Conservation (phyloP, 2,113 vertebrate species). For the Larimichthys crocea region DNA sequence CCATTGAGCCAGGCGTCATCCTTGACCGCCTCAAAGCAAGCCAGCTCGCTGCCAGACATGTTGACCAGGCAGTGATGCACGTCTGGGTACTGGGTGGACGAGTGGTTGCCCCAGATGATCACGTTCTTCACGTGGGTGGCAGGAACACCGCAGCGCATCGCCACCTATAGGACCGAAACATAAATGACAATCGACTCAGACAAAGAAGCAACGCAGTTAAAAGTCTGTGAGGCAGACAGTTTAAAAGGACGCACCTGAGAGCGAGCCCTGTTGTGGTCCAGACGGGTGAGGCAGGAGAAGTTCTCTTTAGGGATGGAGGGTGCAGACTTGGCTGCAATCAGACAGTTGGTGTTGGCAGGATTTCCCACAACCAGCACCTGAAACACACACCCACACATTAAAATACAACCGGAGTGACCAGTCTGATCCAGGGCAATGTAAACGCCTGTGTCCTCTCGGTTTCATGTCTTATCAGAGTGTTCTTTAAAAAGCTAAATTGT, state of each 20-base stretch:
- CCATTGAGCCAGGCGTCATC: constrained; percentile 96
- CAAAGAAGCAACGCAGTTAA: background rate
- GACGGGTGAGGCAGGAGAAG: constrained; percentile 97
- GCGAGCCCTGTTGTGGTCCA: constrained; percentile 98
- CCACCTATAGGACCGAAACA: constrained; percentile 85
- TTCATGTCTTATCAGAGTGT: background rate
- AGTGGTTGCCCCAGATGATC: constrained; percentile 99
- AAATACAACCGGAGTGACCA: background rate
- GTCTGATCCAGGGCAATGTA: background rate
- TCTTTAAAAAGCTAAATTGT: background rate
- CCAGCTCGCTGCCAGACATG: constrained; percentile 88
- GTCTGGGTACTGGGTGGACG: constrained; percentile 97
- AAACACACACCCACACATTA: constrained; percentile 2
- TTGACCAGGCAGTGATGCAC: constrained; percentile 92
- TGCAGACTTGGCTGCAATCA: constrained; percentile 95
- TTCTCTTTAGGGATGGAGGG: constrained; percentile 98
- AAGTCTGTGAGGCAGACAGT: background rate
- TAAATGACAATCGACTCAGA: background rate
- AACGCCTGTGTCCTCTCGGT: background rate
- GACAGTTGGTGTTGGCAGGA: constrained; percentile 98
- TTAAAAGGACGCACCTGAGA: constrained; percentile 86
- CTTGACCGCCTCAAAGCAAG: constrained; percentile 93
- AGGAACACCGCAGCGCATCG: constrained; percentile 90
- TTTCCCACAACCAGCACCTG: constrained; percentile 98
- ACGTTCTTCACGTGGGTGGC: constrained; percentile 93